Base-by-base conservation (phyloP, 1,140 invertebrate species). In the Chrysoperla carnea region DNA sequence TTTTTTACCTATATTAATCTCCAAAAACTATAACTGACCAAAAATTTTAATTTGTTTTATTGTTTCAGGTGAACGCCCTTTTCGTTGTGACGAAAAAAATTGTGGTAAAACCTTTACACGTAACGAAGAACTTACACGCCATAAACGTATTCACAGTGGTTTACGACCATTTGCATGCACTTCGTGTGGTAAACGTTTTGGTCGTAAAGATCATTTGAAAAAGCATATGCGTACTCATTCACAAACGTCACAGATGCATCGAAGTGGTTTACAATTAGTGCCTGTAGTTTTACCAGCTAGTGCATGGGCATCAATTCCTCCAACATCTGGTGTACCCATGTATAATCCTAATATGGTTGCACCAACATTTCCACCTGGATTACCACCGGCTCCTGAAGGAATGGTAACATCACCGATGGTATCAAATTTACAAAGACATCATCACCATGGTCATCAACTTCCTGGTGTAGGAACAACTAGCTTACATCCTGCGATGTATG, bases 121-220 rank as follows among this genome's bases (percentile, higher is more conserved):
- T 46, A 95, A 94, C 59, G 89, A 94, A 61, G 89, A 95, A 56
- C 61, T 94, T 35, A 93, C 89, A 0, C 69, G 89, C 15, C 90
- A 95, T 61, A 83, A 84, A 50, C 69, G 87, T 42, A 95, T 94
- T 40, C 90, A 95, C 58, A 83, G 83, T 0, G 84, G 84, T 1
- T 60, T 84, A 0, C 68, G 84, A 7, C 87, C 86, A 0, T 89
- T 80, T 56, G 69, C 76, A 0, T 93, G 88, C 57, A 53, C 64
- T 0, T 68, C 76, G 6, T 93, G 90, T 46, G 78, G 78, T 0
- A 93, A 93, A 60, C 69, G 78, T 29, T 94, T 94, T 54, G 89
- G 89, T 0, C 70, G 89, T 11, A 82, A 92, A 48, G 88, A 93
- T 57, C 84, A 88, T 56, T 56, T 88, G 36, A 87, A 88, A 58